Evolutionary conservation across 2,888 invertebrate genomes (phyloP).

Genomic region (Amblyjoppa proteus): DNA sequence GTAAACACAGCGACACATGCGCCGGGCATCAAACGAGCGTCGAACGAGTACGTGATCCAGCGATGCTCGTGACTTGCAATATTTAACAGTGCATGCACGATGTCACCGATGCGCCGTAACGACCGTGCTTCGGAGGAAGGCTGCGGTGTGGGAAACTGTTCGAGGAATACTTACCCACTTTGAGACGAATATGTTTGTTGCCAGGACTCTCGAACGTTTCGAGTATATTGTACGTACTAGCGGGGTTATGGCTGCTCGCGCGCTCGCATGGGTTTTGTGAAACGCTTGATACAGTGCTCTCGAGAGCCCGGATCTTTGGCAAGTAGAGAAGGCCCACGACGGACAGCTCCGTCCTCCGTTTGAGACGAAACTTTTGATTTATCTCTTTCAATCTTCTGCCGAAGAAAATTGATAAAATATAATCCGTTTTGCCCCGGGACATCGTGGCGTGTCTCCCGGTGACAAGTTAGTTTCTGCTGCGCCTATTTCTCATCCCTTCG

Average conservation of each 20-base stretch:
- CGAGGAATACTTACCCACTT: constrained; percentile 47
- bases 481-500: constrained; percentile 49
- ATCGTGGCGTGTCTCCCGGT: constrained; percentile 13
- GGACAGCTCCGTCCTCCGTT: too few species aligned
- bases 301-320: too few species aligned
- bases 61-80: constrained; percentile 56
- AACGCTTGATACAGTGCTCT: too few species aligned
- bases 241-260: too few species aligned
- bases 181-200: constrained; percentile 45
- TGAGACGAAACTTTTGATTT: too few species aligned
- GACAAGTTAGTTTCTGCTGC: constrained; percentile 51
- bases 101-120: constrained; percentile 42
- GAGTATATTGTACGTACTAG: not conserved
- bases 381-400: too few species aligned
- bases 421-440: too few species aligned
- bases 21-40: constrained; percentile 46
- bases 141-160: constrained; percentile 14
- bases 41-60: constrained; percentile 35
- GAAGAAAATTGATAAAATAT: too few species aligned
- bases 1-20: constrained; percentile 46
- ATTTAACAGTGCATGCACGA: constrained; percentile 52
- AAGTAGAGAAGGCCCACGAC: too few species aligned
- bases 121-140: constrained; percentile 32
- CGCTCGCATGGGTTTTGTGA: too few species aligned
- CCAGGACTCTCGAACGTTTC: not conserved